These are phyloP conservation scores for Bombus picipes DNA, from an alignment of 1,140 invertebrate species.

Conservation along the genomic window DNA sequence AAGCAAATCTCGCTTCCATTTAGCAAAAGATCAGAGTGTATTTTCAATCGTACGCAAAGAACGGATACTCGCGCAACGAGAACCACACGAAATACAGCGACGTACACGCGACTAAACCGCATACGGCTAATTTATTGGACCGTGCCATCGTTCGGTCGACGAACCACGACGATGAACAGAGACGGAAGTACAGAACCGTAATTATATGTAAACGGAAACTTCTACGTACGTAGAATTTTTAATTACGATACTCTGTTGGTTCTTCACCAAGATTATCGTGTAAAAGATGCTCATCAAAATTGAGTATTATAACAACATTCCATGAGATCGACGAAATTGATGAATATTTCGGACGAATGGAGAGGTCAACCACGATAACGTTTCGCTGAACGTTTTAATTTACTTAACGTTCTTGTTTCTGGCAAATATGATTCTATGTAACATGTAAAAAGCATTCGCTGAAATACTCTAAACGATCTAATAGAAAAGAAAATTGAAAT, in stretches of 20 bases:
- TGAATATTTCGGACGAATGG: not conserved
- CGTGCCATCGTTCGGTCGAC: slow-evolving; percentile 11
- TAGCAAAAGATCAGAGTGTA: not conserved
- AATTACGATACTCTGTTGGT: not conserved
- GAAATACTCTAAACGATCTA: too few species aligned
- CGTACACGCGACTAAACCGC: slow-evolving; percentile 59
- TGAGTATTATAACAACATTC: not conserved
- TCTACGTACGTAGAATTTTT: not conserved
- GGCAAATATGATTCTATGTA: too few species aligned
- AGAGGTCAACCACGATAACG: not conserved
- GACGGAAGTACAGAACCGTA: not conserved
- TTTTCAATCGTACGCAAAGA: slow-evolving; percentile 32
- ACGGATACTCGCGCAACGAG: slow-evolving; percentile 51
- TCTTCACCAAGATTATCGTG: not conserved
- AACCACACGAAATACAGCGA: slow-evolving; percentile 54
- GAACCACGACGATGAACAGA: not conserved
- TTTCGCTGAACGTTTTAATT: not conserved
- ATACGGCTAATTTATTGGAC: slow-evolving; percentile 67
- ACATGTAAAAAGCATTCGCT: too few species aligned
- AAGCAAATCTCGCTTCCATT: not conserved
- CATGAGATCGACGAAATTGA: not conserved
- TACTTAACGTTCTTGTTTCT: not conserved
- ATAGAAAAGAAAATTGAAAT: not conserved
- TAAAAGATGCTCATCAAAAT: not conserved
- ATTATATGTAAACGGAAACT: slow-evolving; percentile 13